Evolutionary conservation across 2,113 vertebrate species (phyloP).

Genomic region (Sapayoa aenigma): DNA sequence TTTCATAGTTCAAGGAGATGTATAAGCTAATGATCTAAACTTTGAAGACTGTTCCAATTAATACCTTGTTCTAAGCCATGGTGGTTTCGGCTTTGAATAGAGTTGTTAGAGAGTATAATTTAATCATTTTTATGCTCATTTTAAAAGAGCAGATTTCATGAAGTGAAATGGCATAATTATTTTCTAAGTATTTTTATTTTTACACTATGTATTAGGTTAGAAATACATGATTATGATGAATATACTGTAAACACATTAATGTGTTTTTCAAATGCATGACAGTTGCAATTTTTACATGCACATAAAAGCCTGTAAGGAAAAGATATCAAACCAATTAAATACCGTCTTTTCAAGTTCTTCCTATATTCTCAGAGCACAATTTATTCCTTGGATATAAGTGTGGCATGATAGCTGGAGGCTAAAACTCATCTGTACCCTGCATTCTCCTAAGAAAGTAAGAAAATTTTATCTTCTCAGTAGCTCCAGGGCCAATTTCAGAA

Average conservation of each 20-base stretch:
- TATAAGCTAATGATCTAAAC: constrained; percentile 64
- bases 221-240: constrained; percentile 54
- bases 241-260: neutral
- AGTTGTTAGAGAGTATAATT: constrained; percentile 56
- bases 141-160: constrained; percentile 70
- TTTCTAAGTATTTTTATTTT: constrained; percentile 69
- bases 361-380: neutral
- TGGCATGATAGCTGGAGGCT: neutral
- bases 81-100: constrained; percentile 36
- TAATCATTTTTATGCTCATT: constrained; percentile 69
- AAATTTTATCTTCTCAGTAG: neutral
- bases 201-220: constrained; percentile 59
- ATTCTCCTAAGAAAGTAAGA: neutral
- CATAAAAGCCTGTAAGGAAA: neutral
- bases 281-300: neutral
- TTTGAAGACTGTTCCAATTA: constrained; percentile 48
- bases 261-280: neutral
- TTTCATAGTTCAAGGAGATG: constrained; percentile 45
- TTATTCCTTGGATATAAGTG: neutral
- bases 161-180: constrained; percentile 62
- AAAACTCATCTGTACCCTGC: neutral
- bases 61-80: constrained; percentile 42
- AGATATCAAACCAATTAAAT: constrained; percentile 8
- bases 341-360: neutral
- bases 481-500: neutral